Base-by-base conservation (phyloP, 2,888 invertebrate species). In the Synergus itoensis region DNA sequence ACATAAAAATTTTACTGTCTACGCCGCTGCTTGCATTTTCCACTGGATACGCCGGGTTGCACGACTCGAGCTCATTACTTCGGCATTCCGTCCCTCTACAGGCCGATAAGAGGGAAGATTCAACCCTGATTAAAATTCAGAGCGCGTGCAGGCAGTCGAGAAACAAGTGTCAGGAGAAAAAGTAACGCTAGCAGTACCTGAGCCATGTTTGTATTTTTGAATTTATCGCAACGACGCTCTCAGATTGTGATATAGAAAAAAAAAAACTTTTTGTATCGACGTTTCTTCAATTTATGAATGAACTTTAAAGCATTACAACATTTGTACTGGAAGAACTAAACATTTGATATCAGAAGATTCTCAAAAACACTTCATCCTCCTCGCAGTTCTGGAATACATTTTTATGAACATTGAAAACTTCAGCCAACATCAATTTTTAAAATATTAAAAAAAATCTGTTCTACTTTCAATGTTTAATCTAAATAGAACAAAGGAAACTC, bases 81-180 rank as follows among this genome's bases (percentile, higher is more conserved):
- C 73, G 81, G 79, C 85, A 79, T 85, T 86, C 84, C 77, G 81
- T 78, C 73, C 53, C 73, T 73, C 73, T 73, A 36, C 73, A 48
- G 73, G n/a, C 82, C 79, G 82, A 85, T 85, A 85, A 80, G 81
- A 77, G 84, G 41, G 79, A 78, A 77, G 79, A 77, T 77, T 82
- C 45, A 77, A 63, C 76, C 69, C 76, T 82, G 84, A 87, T 87
- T 85, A 83, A 86, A 87, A 87, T 87, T 87, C 86, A 85, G 77
- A 80, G 79, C 83, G 80, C 83, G 82, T 80, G 82, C 78, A 81
- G 64, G 73, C 48, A 73, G 69, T 40, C 77, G 43, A 43, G 48
- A 60, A 43, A 73, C 73, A 63, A 76, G 64, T 48, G 43, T 75
- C 63, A 18, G 28, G 43, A 63, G 41, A 69, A 75, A 63, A 78